A percentile compares a stretch with the other conserved stretches of the same genome.
These are phyloP conservation scores for Pammene aurita DNA, from an alignment of 2,888 invertebrate genomes.

Conservation along the genomic window DNA sequence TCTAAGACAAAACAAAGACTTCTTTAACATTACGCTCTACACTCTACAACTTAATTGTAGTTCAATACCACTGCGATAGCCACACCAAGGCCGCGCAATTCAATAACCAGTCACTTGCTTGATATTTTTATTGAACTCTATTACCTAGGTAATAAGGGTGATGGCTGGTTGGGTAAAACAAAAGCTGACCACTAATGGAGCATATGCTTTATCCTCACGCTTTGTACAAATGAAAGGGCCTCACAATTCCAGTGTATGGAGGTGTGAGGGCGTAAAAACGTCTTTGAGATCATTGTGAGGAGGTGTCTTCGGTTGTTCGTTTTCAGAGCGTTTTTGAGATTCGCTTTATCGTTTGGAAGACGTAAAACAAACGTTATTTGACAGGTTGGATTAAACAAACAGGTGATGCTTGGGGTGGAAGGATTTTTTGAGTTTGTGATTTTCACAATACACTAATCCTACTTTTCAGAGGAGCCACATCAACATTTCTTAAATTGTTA, in stretches of 20 bases:
- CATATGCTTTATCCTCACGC: constrained; percentile 14
- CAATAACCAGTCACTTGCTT: constrained; percentile 3
- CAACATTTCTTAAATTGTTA: too few species aligned
- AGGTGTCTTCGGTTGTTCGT: constrained; percentile 49
- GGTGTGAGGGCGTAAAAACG: constrained; percentile 30
- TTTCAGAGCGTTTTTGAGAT: constrained; percentile 21
- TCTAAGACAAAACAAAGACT: neutral
- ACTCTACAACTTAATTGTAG: neutral
- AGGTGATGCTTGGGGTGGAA: neutral
- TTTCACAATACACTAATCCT: neutral
- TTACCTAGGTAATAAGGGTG: too few species aligned
- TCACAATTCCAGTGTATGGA: constrained; percentile 14
- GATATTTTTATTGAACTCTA: too few species aligned
- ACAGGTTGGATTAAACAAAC: constrained; percentile 17
- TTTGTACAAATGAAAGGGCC: constrained; percentile 17
- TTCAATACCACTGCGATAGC: constrained; percentile 10
- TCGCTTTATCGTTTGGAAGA: constrained; percentile 15
- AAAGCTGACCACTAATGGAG: constrained; percentile 23
- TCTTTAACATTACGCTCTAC: neutral
- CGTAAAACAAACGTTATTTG: constrained; percentile 25
- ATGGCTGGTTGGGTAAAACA: neutral
- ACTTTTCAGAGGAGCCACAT: too few species aligned
- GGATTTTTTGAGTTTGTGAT: neutral
- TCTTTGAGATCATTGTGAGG: constrained; percentile 45
- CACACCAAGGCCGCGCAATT: constrained; percentile 20